Evolutionary conservation across 2,888 invertebrate species (phyloP), one percentile per base, ranked within the genome.

Genomic region (Drosophila cracens): DNA sequence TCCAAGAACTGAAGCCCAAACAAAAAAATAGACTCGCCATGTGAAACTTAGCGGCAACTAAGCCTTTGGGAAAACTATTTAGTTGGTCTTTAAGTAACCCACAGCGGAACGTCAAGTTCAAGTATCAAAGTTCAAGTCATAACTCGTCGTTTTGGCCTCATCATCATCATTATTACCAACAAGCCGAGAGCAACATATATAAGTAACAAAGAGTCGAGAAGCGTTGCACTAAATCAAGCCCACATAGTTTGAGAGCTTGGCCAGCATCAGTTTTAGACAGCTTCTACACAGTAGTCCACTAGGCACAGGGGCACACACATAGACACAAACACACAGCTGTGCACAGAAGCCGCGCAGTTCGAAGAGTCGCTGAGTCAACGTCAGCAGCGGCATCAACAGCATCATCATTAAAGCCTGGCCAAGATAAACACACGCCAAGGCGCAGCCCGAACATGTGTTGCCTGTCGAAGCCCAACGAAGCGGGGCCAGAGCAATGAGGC

Each of bases 161-260:
- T 75, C 72, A 64, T 71, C 56, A 52, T 53, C 59, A 53, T 58
- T 70, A 74, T 79, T 51, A 64, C n/a, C 59, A 70, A 70, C 74
- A 64, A 49, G 46, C 57, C 1, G 36, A 58, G 58, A 59, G 57
- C 31, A 63, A 53, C 65, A 63, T 46, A 59, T 65, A 67, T 51
- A 65, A 53, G 54, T 65, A 59, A 58, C 74, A 76, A 66, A 59
- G 71, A 86, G 70, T 59, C 74, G 57, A 27, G 63, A 76, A 75
- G 82, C 73, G 70, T 79, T 73, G 76, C 83, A 83, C 86, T 84
- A 84, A 84, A 84, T 84, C 84, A 84, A 84, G 84, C 84, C 84
- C 87, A 84, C 84, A 84, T 84, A 74, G 59, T 68, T 63, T 61
- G 51, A 70, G 69, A 60, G 61, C 58, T 57, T 62, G 58, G 68